phyloP scores from a whole-genome alignment of 2,797 vertebrate genomes.

The Phoebastria nigripes region DNA sequence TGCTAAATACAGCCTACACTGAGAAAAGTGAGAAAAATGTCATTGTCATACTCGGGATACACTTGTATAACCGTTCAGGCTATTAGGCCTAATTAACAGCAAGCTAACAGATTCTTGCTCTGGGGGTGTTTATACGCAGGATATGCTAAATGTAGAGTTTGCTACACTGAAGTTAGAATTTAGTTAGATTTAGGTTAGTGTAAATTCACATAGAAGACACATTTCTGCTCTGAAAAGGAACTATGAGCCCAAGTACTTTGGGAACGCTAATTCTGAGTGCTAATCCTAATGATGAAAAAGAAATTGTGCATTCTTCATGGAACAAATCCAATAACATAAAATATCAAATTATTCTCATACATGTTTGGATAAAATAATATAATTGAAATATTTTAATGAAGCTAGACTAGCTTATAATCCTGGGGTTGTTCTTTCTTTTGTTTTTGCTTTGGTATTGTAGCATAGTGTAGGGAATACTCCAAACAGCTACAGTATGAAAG shows the following conservation, averaged over 20 bases:
- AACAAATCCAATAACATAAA: not conserved
- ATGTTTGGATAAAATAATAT: not conserved
- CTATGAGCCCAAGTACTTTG: not conserved
- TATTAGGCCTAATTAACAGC: slow-evolving; percentile 45
- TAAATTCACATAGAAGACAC: not conserved
- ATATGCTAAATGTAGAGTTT: slow-evolving; percentile 1
- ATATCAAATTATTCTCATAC: not conserved
- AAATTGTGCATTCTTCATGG: not conserved
- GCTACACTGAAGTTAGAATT: not conserved
- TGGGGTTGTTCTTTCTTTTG: not conserved
- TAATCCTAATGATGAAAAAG: not conserved
- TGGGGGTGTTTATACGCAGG: slow-evolving; percentile 19
- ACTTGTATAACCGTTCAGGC: slow-evolving; percentile 31
- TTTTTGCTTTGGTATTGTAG: not conserved
- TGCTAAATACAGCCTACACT: slow-evolving; percentile 39
- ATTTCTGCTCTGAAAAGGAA: not conserved
- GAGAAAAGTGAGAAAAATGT: slow-evolving; percentile 29
- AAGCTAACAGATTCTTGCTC: slow-evolving; percentile 1
- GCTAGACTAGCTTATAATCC: not conserved
- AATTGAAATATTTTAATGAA: not conserved
- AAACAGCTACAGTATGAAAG: not conserved
- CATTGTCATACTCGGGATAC: not conserved
- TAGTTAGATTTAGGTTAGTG: not conserved
- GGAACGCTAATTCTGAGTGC: not conserved
- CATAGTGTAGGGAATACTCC: not conserved